A percentile compares a stretch with the other conserved stretches of the same genome.
These are phyloP conservation scores for Brachionus manjavacas DNA, from an alignment of 1,140 invertebrate species.

Conservation along the genomic window DNA sequence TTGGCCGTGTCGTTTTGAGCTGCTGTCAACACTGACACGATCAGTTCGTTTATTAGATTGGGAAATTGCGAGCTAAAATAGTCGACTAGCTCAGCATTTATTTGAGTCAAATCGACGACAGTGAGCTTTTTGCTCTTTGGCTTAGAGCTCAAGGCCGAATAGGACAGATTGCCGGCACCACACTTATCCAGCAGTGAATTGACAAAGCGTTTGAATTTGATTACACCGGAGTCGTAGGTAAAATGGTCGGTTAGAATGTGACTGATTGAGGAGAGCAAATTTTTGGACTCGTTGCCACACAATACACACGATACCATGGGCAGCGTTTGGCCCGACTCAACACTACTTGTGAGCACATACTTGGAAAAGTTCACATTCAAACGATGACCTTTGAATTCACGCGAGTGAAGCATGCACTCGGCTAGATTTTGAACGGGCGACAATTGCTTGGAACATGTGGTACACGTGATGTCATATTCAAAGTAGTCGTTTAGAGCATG, in stretches of 20 bases:
- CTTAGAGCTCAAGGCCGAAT: neutral
- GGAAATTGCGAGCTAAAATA: slow-evolving; percentile 12
- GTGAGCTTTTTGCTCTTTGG: neutral
- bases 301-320: slow-evolving; percentile 20
- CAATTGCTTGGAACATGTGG: slow-evolving; percentile 21
- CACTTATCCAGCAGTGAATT: neutral
- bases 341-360: neutral
- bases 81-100: neutral
- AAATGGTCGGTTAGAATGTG: slow-evolving; percentile 42
- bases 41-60: slow-evolving; percentile 2
- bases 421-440: slow-evolving; percentile 21
- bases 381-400: slow-evolving; percentile 32
- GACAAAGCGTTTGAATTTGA: slow-evolving; percentile 24
- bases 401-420: slow-evolving; percentile 9
- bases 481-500: slow-evolving; percentile 24
- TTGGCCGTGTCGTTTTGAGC: neutral
- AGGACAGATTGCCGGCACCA: neutral
- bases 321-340: neutral
- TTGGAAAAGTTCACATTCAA: slow-evolving; percentile 30
- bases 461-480: slow-evolving; percentile 34
- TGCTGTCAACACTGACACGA: slow-evolving; percentile 8
- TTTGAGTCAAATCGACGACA: neutral
- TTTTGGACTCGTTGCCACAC: neutral
- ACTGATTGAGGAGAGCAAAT: neutral
- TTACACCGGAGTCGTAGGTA: neutral